These are phyloP conservation scores for Ceramica pisi DNA, from an alignment of 2,888 invertebrate species.

Conservation along the genomic window DNA sequence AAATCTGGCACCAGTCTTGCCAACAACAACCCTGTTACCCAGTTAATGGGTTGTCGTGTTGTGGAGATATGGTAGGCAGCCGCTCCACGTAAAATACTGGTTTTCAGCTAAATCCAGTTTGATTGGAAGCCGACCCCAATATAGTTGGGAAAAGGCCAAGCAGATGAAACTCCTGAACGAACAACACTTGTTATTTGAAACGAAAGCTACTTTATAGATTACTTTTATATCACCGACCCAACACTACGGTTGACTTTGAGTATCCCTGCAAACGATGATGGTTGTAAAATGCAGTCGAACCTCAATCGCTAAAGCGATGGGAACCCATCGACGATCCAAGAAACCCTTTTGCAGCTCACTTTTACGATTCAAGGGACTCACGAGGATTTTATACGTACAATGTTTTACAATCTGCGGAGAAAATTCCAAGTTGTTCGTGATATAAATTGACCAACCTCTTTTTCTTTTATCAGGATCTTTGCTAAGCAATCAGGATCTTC, in stretches of 20 bases:
- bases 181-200: background rate
- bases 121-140: too few relatives aligned
- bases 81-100: too few relatives aligned
- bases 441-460: background rate
- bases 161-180: background rate
- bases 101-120: too few relatives aligned
- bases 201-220: background rate
- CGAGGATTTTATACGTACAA: slow-evolving; percentile 34
- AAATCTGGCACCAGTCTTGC: too few relatives aligned
- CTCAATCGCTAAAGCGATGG: slow-evolving; percentile 22
- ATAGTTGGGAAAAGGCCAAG: too few relatives aligned
- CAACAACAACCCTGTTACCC: too few relatives aligned
- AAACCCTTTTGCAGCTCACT: slow-evolving; percentile 34
- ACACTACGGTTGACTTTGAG: background rate
- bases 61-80: too few relatives aligned
- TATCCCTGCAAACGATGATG: slow-evolving; percentile 19
- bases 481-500: background rate
- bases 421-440: background rate
- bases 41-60: too few relatives aligned
- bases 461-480: background rate
- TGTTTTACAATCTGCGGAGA: slow-evolving; percentile 25
- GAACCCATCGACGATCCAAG: background rate
- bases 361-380: slow-evolving; percentile 40
- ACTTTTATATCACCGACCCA: background rate
- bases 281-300: slow-evolving; percentile 27